These are phyloP conservation scores for Lichenostomus cassidix DNA, from an alignment of 2,113 vertebrate genomes.

Conservation along the genomic window DNA sequence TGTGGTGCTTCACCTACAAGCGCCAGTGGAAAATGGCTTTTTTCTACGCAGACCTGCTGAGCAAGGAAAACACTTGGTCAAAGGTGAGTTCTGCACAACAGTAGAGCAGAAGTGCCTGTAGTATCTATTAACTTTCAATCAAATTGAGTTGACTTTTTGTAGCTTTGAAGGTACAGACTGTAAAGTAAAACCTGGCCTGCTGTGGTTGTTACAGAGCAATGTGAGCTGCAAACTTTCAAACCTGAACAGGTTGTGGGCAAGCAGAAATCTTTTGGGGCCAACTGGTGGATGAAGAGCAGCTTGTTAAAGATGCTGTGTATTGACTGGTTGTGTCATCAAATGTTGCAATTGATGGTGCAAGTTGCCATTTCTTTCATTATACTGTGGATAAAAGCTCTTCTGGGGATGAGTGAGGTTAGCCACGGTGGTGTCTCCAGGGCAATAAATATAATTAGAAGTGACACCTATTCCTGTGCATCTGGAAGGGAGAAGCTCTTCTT, in stretches of 20 bases:
- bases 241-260: neutral
- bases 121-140: neutral
- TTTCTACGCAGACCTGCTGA: conserved; percentile 94
- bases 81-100: conserved; percentile 77
- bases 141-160: neutral
- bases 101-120: neutral
- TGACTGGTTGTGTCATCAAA: neutral
- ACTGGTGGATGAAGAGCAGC: neutral
- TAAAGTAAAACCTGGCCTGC: neutral
- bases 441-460: neutral
- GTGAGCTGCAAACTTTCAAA: neutral
- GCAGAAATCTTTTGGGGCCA: neutral
- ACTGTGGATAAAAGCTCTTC: neutral
- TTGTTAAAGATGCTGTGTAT: neutral
- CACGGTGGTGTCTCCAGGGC: neutral
- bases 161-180: neutral
- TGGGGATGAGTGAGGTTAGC: neutral
- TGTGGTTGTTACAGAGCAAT: neutral
- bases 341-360: neutral
- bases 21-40: conserved; percentile 98
- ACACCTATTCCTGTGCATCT: accelerated
- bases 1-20: conserved; percentile 99
- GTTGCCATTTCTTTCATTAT: neutral
- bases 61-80: conserved; percentile 96
- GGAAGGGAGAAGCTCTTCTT: neutral